Percentiles rank a stretch among this genome's conserved stretches.
Evolutionary conservation across 2,888 invertebrate species (phyloP).

Genomic region (Trachelus iudaicus): DNA sequence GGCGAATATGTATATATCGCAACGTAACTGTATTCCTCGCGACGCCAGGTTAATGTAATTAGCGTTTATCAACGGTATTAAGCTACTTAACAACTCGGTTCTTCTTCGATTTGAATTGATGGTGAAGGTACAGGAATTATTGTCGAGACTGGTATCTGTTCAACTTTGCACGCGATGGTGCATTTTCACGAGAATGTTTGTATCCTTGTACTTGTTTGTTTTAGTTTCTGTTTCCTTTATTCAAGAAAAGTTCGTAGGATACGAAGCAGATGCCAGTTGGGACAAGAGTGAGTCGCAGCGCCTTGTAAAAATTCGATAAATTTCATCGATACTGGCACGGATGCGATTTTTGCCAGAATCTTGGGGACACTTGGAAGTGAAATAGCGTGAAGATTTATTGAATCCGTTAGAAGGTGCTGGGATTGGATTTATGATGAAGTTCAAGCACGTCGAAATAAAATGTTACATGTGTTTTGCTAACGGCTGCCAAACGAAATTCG

Average conservation of each 20-base stretch:
- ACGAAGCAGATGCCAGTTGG: neutral
- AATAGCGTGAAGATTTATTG: neutral
- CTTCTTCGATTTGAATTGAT: neutral
- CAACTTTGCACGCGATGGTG: neutral
- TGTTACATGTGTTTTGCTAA: neutral
- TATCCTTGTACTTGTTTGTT: neutral
- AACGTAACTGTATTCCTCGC: slow-evolving; percentile 12
- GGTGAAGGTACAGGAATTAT: neutral
- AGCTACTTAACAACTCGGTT: neutral
- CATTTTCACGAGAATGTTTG: neutral
- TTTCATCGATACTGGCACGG: neutral
- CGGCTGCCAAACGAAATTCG: neutral
- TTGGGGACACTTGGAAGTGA: neutral
- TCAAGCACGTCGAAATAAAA: neutral
- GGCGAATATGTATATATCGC: slow-evolving; percentile 23
- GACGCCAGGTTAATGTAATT: neutral
- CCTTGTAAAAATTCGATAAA: neutral
- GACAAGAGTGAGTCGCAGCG: neutral
- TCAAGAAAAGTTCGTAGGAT: too few relatives aligned
- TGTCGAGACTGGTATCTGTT: neutral
- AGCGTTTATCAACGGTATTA: neutral
- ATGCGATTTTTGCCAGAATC: neutral
- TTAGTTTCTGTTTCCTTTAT: neutral
- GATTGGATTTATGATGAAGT: neutral
- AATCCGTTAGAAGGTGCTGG: neutral